These are phyloP conservation scores for Dasyornis broadbenti DNA, from an alignment of 2,113 vertebrate species.

Conservation along the genomic window DNA sequence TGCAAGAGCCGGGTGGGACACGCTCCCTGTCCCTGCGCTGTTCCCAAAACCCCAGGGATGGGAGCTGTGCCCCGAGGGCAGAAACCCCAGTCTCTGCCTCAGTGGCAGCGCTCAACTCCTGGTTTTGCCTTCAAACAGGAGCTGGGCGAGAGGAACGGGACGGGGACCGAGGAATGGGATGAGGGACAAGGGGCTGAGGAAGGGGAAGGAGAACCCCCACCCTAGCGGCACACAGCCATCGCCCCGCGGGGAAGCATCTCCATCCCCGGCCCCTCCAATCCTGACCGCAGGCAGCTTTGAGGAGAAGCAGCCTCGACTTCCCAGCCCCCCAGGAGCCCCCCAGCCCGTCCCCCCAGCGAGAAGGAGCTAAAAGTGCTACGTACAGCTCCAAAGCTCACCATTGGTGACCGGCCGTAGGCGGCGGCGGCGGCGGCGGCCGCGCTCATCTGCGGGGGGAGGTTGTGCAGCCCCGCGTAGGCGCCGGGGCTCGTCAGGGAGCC, in stretches of 20 bases:
- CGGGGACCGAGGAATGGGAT: neutral
- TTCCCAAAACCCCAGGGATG: neutral
- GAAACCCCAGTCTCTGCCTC: neutral
- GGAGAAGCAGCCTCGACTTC: neutral
- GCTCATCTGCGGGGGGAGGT: slow-evolving; percentile 91
- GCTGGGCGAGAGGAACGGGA: no score
- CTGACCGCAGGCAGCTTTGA: accelerated
- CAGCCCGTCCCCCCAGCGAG: accelerated
- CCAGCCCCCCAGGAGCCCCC: neutral
- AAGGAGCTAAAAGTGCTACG: slow-evolving; percentile 76
- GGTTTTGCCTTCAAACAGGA: neutral
- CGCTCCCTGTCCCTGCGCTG: accelerated
- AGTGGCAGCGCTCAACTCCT: accelerated
- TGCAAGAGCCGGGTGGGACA: neutral
- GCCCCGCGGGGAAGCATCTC: accelerated
- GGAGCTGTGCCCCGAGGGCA: accelerated
- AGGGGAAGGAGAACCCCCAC: accelerated
- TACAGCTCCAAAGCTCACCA: slow-evolving; percentile 85
- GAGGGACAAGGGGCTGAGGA: neutral
- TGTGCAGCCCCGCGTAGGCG: slow-evolving; percentile 88
- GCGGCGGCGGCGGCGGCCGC: slow-evolving; percentile 84
- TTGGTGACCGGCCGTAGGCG: slow-evolving; percentile 87
- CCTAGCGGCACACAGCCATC: accelerated
- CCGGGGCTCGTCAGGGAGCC: slow-evolving; percentile 88
- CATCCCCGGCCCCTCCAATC: accelerated